Percentiles rank a stretch among this genome's conserved stretches.
Conservation (phyloP, 2,797 vertebrate species). For the Sylvia borin region DNA sequence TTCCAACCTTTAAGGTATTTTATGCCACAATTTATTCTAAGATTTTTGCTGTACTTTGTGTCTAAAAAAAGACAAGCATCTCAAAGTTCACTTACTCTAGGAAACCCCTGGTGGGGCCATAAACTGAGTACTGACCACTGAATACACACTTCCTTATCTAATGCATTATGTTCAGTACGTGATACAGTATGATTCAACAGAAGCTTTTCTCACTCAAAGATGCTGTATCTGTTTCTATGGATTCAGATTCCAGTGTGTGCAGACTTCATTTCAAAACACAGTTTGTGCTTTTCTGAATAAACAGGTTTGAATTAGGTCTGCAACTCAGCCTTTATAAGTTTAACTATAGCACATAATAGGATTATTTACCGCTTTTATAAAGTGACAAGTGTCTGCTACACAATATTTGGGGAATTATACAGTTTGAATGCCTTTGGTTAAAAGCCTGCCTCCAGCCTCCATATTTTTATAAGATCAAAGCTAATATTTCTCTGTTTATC, state of each 20-base stretch:
- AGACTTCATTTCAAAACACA: slow-evolving; percentile 9
- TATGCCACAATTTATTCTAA: neutral
- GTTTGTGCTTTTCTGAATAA: slow-evolving; percentile 39
- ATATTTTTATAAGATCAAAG: slow-evolving; percentile 55
- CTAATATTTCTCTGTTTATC: slow-evolving; percentile 36
- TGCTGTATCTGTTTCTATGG: slow-evolving; percentile 1
- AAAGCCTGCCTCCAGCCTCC: slow-evolving; percentile 25
- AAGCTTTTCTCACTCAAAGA: neutral
- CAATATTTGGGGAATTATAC: slow-evolving; percentile 32
- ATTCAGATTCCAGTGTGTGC: slow-evolving; percentile 1
- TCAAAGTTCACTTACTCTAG: neutral
- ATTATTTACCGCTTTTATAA: slow-evolving; percentile 49
- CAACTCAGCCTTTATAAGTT: slow-evolving; percentile 41
- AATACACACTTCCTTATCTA: neutral
- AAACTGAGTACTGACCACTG: neutral
- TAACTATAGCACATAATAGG: slow-evolving; percentile 40
- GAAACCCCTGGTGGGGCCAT: neutral
- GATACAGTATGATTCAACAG: neutral
- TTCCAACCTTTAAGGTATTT: neutral
- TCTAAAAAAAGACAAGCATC: neutral
- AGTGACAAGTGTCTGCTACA: slow-evolving; percentile 40
- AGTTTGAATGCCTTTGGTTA: slow-evolving; percentile 11
- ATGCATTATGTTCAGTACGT: neutral
- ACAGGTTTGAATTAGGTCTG: slow-evolving; percentile 17
- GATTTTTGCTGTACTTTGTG: neutral